Percentiles rank a stretch among this genome's conserved stretches.
phyloP scores from a whole-genome alignment of 2,113 vertebrate species.

The Anhinga rufa region DNA sequence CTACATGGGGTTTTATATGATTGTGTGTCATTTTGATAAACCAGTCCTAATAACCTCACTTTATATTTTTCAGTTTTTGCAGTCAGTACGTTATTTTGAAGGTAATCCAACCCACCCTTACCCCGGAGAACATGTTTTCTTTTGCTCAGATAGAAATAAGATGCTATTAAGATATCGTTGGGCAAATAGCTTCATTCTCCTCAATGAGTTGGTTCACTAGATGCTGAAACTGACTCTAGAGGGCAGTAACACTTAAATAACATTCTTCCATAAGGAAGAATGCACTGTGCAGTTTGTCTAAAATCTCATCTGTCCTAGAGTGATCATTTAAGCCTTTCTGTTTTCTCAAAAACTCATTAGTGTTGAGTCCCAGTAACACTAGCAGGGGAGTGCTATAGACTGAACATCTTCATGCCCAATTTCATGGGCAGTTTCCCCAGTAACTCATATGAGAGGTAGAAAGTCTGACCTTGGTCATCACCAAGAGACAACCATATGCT shows the following conservation, averaged over 20 bases:
- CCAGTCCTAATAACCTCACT: not conserved
- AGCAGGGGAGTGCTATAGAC: not conserved
- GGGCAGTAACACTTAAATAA: not conserved
- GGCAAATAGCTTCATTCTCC: not conserved
- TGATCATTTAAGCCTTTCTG: not conserved
- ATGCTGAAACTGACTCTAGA: not conserved
- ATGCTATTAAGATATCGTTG: not conserved
- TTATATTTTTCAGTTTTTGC: not conserved
- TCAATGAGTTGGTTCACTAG: not conserved
- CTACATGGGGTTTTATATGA: not conserved
- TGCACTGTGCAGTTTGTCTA: not conserved
- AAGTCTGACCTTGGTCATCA: slow-evolving; percentile 16
- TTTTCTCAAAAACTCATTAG: not conserved
- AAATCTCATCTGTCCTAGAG: not conserved
- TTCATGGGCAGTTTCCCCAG: not conserved
- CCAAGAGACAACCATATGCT: not conserved
- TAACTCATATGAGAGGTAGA: not conserved
- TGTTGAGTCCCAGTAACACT: not conserved
- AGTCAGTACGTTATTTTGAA: not conserved
- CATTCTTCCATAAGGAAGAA: not conserved
- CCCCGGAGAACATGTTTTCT: not conserved
- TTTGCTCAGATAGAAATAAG: not conserved
- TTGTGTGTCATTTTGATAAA: not conserved
- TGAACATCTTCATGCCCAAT: not conserved
- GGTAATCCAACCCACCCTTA: not conserved